Conservation (phyloP, 2,888 invertebrate genomes). For the Epinotia bilunana region DNA sequence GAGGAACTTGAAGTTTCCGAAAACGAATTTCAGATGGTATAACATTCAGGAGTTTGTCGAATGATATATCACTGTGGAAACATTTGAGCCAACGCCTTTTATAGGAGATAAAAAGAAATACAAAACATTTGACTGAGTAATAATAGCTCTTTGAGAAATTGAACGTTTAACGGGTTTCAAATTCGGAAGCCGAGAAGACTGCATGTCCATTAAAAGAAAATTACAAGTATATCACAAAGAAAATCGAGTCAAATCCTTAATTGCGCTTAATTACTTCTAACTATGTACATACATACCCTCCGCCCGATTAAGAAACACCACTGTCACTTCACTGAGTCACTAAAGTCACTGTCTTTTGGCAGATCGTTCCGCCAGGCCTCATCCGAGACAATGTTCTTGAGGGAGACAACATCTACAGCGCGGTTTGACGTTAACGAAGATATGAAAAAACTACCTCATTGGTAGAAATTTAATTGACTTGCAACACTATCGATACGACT, state of each 20-base stretch:
- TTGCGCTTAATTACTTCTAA: slow-evolving; percentile 66
- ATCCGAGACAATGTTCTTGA: slow-evolving; percentile 80
- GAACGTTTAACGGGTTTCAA: slow-evolving; percentile 27
- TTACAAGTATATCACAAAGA: slow-evolving; percentile 59
- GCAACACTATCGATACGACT: slow-evolving; percentile 14
- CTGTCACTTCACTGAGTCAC: slow-evolving; percentile 59
- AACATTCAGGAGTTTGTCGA: not conserved
- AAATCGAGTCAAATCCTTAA: slow-evolving; percentile 76
- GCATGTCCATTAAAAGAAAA: slow-evolving; percentile 24
- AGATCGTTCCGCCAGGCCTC: slow-evolving; percentile 71
- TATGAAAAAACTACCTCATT: slow-evolving; percentile 22
- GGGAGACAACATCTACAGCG: slow-evolving; percentile 55
- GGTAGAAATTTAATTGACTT: slow-evolving; percentile 6
- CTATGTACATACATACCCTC: slow-evolving; percentile 69
- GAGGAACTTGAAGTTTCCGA: not conserved
- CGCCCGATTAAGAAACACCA: slow-evolving; percentile 59
- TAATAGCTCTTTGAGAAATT: not conserved
- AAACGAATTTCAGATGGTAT: not conserved
- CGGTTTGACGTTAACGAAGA: slow-evolving; percentile 31
- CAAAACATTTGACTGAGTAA: not conserved
- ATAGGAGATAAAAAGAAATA: not conserved
- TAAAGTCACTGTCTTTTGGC: slow-evolving; percentile 57
- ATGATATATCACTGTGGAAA: not conserved
- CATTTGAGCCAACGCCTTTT: not conserved
- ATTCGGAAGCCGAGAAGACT: slow-evolving; percentile 13